These are phyloP conservation scores for Agrypnus murinus DNA, from an alignment of 2,888 invertebrate genomes.

Conservation along the genomic window DNA sequence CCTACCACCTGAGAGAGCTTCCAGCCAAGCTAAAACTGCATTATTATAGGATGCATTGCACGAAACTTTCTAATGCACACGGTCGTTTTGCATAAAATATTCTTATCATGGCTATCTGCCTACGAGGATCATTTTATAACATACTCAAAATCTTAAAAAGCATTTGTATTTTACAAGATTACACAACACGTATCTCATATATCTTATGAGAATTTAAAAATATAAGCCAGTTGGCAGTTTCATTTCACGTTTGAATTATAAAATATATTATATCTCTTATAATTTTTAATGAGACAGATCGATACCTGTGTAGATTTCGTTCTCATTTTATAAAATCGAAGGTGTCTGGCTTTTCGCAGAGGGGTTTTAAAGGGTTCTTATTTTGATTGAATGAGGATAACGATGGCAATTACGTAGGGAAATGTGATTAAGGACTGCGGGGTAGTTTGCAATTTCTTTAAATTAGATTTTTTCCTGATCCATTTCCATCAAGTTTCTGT, in stretches of 20 bases:
- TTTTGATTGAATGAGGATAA: conserved; percentile 8
- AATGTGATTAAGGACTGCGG: too few species aligned
- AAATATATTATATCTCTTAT: background rate
- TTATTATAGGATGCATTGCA: background rate
- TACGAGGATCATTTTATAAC: background rate
- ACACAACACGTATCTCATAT: background rate
- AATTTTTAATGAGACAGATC: conserved; percentile 11
- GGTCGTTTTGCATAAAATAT: conserved; percentile 9
- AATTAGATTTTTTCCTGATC: too few species aligned
- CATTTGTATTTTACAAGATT: background rate
- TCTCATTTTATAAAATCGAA: background rate
- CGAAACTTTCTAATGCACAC: conserved; percentile 14
- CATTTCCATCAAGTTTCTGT: too few species aligned
- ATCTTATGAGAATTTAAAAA: background rate
- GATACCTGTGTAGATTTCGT: background rate
- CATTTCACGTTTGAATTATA: background rate
- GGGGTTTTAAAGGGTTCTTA: background rate
- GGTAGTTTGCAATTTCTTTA: too few species aligned
- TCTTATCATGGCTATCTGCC: background rate
- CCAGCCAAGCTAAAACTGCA: background rate
- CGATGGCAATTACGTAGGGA: background rate
- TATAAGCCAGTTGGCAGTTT: background rate
- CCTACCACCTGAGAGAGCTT: conserved; percentile 9
- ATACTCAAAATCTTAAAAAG: background rate
- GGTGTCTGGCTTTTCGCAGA: background rate